These are phyloP conservation scores for Batillaria attramentaria DNA, from an alignment of 1,140 invertebrate species.

Conservation along the genomic window DNA sequence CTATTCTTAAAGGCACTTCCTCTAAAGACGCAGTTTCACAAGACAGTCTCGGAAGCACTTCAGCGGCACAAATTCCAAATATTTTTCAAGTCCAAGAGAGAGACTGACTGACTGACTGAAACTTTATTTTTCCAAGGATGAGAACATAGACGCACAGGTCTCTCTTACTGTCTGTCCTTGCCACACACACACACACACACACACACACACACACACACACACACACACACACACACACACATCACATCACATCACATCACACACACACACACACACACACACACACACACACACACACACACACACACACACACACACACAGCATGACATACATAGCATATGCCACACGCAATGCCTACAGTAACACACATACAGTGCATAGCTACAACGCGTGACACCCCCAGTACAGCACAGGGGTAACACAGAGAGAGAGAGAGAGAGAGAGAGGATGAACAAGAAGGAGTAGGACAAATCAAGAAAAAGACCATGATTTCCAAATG, in stretches of 20 bases:
- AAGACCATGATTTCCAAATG: not conserved
- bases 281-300: not conserved
- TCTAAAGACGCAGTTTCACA: too few relatives aligned
- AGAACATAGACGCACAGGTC: too few relatives aligned
- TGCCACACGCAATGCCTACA: not conserved
- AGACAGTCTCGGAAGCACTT: too few relatives aligned
- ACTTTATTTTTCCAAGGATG: too few relatives aligned
- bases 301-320: not conserved
- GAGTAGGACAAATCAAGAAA: not conserved
- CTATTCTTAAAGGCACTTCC: too few relatives aligned
- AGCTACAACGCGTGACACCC: too few relatives aligned
- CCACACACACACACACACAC: conserved; percentile 15
- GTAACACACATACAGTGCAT: too few relatives aligned
- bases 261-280: not conserved
- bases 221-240: not conserved
- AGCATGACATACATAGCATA: not conserved
- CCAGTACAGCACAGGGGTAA: too few relatives aligned
- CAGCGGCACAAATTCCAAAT: too few relatives aligned
- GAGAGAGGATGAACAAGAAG: not conserved
- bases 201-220: conserved; percentile 14
- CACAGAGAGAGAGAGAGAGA: not conserved
- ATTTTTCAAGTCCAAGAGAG: too few relatives aligned
- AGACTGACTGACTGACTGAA: too few relatives aligned
- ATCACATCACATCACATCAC: not conserved
- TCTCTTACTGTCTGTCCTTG: too few relatives aligned